Percentiles rank a stretch among this genome's conserved stretches.
Conservation (phyloP, 2,797 vertebrate genomes). For the Protosalanx chinensis region DNA sequence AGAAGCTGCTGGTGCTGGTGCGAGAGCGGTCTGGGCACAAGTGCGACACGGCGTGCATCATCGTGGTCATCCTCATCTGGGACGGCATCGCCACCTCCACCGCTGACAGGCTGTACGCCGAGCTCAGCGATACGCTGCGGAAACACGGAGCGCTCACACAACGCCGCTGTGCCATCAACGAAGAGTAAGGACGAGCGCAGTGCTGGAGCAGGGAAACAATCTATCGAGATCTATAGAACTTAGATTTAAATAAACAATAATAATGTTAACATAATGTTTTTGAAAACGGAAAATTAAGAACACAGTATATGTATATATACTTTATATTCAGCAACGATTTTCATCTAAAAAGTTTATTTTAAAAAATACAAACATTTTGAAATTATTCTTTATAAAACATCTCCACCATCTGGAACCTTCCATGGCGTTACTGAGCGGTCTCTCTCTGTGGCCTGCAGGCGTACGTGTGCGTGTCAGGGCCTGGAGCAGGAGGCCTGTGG, state of each 20-base stretch:
- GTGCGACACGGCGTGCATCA: conserved; percentile 86
- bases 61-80: conserved; percentile 94
- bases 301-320: too few relatives aligned
- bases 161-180: conserved; percentile 92
- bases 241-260: neutral
- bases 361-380: too few relatives aligned
- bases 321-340: too few relatives aligned
- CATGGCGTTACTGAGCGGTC: neutral
- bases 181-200: conserved; percentile 81
- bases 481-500: conserved; percentile 89
- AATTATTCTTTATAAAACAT: too few relatives aligned
- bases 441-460: conserved; percentile 67
- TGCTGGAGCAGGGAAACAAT: neutral
- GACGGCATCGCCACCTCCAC: conserved; percentile 84
- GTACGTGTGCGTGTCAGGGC: conserved; percentile 97
- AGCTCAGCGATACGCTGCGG: conserved; percentile 84
- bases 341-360: too few relatives aligned
- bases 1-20: conserved; percentile 94
- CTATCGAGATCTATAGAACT: neutral
- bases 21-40: conserved; percentile 87
- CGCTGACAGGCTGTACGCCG: conserved; percentile 86
- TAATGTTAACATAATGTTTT: too few relatives aligned
- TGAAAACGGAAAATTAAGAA: too few relatives aligned
- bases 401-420: too few relatives aligned
- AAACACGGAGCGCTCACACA: conserved; percentile 89